Evolutionary conservation across 2,888 invertebrate genomes (phyloP), one percentile per base, ranked within the genome.

Genomic region (Drosophila algonquin): DNA sequence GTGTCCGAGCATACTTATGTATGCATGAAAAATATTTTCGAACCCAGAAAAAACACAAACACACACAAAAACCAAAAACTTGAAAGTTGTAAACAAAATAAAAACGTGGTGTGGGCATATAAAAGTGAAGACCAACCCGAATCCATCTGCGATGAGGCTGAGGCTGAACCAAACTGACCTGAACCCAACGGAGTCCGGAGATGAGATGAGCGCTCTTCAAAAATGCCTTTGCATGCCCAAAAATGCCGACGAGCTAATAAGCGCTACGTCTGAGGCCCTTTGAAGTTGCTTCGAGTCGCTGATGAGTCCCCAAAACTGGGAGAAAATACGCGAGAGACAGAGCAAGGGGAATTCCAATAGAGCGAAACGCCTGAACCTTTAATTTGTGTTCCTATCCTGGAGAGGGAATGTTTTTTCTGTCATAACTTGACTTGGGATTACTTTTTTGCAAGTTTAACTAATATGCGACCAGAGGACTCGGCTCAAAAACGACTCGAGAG

Each of bases 211-310:
- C 82, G 64, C 80, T 71, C 74, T 82, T 63, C 32, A 80, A 88
- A 88, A 89, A 89, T 89, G 76, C 83, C 75, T 88, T 88, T 84
- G 87, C 76, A 81, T 75, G 63, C 70, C 60, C n/a, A 77, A 85
- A 84, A 83, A 89, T 83, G 57, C 79, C 73, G 53, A 60, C 60
- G 57, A 80, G 86, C 88, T 88, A 88, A 83, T 83, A 83, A 81
- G 82, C 77, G 74, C 69, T 67, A 46, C 65, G 56, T 80, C 60
- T 73, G 78, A 73, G n/a, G 62, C 80, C 57, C 83, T 83, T 88
- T 83, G 83, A 88, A 78, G 82, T 83, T 76, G 47, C 56, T 51
- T 51, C 52, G 21, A 56, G 46, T n/a, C 30, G 67, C 63, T 47
- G 63, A 63, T 61, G 56, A 63, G 71, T 57, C 51, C 32, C 30